Conservation (phyloP, 2,888 invertebrate species). For the Cecidostiba fungosa region DNA sequence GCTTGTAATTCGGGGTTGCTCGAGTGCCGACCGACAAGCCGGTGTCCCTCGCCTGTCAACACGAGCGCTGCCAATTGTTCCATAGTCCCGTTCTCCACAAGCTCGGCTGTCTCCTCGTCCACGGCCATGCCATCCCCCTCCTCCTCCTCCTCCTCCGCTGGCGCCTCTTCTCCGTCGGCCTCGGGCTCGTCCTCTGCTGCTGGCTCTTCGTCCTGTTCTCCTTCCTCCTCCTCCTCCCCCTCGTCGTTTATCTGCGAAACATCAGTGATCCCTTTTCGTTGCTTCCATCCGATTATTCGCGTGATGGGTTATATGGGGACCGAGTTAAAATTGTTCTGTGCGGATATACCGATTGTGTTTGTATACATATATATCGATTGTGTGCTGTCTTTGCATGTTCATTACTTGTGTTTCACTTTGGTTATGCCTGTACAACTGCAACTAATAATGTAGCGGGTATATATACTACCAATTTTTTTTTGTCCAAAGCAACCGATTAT, state of each 20-base stretch:
- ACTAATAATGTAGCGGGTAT: too few relatives aligned
- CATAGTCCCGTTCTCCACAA: slow-evolving; percentile 90
- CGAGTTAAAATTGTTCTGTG: too few relatives aligned
- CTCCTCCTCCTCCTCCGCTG: neutral
- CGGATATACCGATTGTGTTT: too few relatives aligned
- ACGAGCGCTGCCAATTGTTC: slow-evolving; percentile 94
- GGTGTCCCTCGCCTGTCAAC: slow-evolving; percentile 92
- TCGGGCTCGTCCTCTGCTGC: neutral
- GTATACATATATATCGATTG: neutral
- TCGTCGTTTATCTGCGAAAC: slow-evolving; percentile 70
- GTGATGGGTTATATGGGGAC: too few relatives aligned
- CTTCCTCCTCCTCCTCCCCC: slow-evolving; percentile 42
- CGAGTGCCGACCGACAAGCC: slow-evolving; percentile 86
- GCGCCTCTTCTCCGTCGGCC: neutral
- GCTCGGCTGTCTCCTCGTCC: slow-evolving; percentile 85
- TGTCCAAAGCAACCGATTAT: too few relatives aligned
- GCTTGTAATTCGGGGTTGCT: slow-evolving; percentile 90
- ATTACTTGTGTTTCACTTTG: too few relatives aligned
- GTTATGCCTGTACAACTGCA: too few relatives aligned
- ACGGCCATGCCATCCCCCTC: slow-evolving; percentile 70
- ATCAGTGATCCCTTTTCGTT: slow-evolving; percentile 6
- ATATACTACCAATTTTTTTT: too few relatives aligned
- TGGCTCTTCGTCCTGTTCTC: neutral
- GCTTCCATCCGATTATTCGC: neutral
- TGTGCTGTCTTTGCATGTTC: too few relatives aligned